phyloP scores from a whole-genome alignment of 2,113 vertebrate species.

The Alaudala cheleensis region DNA sequence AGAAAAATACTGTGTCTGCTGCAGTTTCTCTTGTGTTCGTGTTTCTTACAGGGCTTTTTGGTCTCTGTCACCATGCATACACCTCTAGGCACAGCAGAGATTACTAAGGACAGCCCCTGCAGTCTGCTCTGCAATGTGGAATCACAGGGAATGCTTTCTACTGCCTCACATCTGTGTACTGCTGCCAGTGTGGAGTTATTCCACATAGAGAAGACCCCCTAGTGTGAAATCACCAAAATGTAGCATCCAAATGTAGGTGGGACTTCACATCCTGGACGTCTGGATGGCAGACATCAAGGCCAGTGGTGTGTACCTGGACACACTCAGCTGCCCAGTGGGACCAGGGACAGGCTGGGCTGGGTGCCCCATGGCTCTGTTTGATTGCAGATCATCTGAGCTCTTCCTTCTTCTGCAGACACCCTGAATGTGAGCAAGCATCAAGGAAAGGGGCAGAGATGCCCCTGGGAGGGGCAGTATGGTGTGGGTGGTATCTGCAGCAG shows the following conservation, averaged over 20 bases:
- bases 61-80: neutral
- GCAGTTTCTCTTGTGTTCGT: neutral
- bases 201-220: neutral
- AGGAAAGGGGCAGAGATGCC: neutral
- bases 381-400: neutral
- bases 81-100: neutral
- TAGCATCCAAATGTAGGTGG: neutral
- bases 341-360: neutral
- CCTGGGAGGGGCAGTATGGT: neutral
- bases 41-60: neutral
- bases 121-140: neutral
- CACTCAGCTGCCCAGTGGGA: neutral
- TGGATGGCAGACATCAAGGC: neutral
- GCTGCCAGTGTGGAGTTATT: neutral
- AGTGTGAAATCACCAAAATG: fast-evolving
- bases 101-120: neutral
- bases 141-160: neutral
- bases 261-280: neutral
- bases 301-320: neutral
- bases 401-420: neutral
- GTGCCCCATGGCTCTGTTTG: fast-evolving
- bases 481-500: neutral
- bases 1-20: neutral
- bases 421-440: neutral
- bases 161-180: neutral